Base-by-base conservation (phyloP, 2,113 vertebrate species). In the Pelvicachromis taeniatus region DNA sequence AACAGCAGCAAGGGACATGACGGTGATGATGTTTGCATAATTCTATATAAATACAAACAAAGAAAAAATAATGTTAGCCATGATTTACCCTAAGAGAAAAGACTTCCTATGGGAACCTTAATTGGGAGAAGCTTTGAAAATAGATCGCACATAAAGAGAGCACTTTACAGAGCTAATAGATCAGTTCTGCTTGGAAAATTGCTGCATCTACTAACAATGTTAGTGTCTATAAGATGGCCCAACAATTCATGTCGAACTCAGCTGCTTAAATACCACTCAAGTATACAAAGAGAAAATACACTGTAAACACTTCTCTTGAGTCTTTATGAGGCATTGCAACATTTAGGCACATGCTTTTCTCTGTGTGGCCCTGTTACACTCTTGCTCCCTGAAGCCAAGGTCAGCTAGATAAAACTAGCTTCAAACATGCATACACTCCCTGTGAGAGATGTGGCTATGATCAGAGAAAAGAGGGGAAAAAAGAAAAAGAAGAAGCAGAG, bases 351-450 rank as follows among this genome's bases (percentile, higher is more conserved):
- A 92, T 85, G 26, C 63, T 83, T 86, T 55, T 48, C 82, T 87
- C 84, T 61, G 85, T 82, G 81, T 86, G 91, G 83, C 89, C 54
- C 31, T 55, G 82, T 80, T 90, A 81, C 89, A 65, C 85, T 88
- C 82, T 87, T 79, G 56, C 81, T 83, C 81, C 85, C 48, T 55
- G 81, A 78, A 84, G 21, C 79, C 89, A 91, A 93, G 93, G 92
- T 93, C 91, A 65, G 58, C 68, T 40, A 88, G 93, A 93, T 95
- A 90, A 84, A 45, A n/a, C 42, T 70, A 61, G 58, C 52, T 77
- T 56, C 3, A 19, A 80, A 79, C 78, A 53, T 78, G 59, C 88
- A 83, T 59, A 40, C 35, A 63, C 87, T 90, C 85, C 87, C 73
- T 70, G 70, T 33, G 53, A 65, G 80, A 89, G 83, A 85, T 78